These are phyloP conservation scores for Thysanoteuthis rhombus DNA, from an alignment of 2,888 invertebrate genomes.

Conservation along the genomic window DNA sequence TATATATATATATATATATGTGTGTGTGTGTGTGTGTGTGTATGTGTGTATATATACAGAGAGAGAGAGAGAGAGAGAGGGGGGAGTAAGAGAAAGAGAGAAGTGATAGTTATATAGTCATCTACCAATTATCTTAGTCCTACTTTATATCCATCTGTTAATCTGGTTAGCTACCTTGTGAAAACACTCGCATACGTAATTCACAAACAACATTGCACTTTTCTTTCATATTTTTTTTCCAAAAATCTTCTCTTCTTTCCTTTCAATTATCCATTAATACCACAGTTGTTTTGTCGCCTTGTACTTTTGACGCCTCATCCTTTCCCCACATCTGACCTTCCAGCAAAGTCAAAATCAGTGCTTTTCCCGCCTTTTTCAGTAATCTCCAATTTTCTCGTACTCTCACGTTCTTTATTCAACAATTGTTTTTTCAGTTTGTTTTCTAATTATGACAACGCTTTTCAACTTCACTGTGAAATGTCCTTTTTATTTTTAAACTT, in stretches of 20 bases:
- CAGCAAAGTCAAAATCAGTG: background rate
- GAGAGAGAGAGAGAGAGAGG: too few relatives aligned
- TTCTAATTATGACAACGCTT: background rate
- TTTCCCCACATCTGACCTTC: background rate
- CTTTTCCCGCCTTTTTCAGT: background rate
- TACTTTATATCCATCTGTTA: too few relatives aligned
- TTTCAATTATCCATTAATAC: background rate
- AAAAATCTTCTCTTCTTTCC: background rate
- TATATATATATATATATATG: too few relatives aligned
- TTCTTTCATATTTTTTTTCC: background rate
- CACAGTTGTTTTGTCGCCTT: background rate
- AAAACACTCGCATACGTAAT: too few relatives aligned
- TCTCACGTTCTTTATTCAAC: background rate
- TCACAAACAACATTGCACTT: background rate
- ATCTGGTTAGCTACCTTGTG: too few relatives aligned
- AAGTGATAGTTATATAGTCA: too few relatives aligned
- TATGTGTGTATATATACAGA: too few relatives aligned
- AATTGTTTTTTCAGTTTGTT: background rate
- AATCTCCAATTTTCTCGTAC: background rate
- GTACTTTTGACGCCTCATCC: fast-evolving
- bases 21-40: too few relatives aligned
- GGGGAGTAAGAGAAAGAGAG: too few relatives aligned
- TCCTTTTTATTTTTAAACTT: background rate
- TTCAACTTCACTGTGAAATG: background rate
- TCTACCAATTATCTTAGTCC: too few relatives aligned